phyloP scores from a whole-genome alignment of 2,113 vertebrate genomes.

The Gnathonemus echidnorhynchus region DNA sequence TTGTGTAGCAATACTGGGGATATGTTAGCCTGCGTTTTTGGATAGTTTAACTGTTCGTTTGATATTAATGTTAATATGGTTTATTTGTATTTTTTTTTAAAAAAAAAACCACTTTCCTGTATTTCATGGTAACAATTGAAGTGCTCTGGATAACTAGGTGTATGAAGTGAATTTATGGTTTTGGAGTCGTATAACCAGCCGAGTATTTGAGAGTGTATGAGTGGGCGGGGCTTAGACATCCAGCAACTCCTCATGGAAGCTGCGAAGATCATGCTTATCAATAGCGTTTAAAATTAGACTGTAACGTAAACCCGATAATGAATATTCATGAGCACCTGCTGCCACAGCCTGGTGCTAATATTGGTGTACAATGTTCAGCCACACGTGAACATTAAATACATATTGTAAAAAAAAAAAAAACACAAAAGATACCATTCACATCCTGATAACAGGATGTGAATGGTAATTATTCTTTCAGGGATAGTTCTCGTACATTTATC shows the following conservation, averaged over 20 bases:
- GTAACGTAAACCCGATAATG: not conserved
- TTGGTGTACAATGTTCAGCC: not conserved
- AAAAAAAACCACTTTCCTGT: not conserved
- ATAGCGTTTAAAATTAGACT: slow-evolving; percentile 2
- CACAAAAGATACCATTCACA: not conserved
- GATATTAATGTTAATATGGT: not conserved
- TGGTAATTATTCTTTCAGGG: not conserved
- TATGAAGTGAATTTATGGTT: not conserved
- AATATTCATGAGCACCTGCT: slow-evolving; percentile 12
- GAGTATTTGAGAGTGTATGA: not conserved
- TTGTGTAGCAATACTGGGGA: not conserved
- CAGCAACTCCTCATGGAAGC: not conserved
- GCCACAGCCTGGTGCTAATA: not conserved
- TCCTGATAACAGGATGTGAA: not conserved
- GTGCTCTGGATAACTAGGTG: not conserved
- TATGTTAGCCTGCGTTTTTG: not conserved
- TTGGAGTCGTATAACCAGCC: not conserved
- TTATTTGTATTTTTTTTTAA: not conserved
- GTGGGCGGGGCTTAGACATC: no score
- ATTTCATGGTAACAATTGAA: not conserved
- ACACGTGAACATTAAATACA: not conserved
- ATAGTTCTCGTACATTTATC: not conserved
- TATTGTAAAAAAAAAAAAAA: not conserved
- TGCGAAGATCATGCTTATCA: not conserved
- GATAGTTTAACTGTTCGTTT: not conserved